Evolutionary conservation across 2,888 invertebrate species (phyloP), one percentile per base, ranked within the genome.

Genomic region (Tolmerus cingulatus): DNA sequence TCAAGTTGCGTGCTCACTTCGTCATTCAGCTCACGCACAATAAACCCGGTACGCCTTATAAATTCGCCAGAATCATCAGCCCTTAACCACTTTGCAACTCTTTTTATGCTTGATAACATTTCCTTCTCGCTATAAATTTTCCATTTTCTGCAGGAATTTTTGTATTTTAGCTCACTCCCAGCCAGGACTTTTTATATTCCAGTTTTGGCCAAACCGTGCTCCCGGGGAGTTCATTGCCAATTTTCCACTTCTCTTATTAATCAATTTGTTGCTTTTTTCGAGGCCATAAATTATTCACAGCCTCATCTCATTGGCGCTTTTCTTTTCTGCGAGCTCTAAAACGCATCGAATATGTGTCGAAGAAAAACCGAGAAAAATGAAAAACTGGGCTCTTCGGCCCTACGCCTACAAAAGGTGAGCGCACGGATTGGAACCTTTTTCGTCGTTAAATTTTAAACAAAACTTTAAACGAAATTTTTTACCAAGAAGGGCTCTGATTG

Each of bases 71-170:
- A 74, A 85, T 85, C 85, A 85, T 85, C 85, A 85, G 74, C 85
- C 85, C 85, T 85, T 85, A 85, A 85, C 85, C 85, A 85, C 85
- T 85, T 85, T 51, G 85, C 74, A 85, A 74, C 85, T 85, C 85
- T 85, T 85, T 84, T 85, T 85, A 74, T 85, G 85, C 85, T 85
- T 85, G 85, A 85, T 85, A 85, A 85, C 85, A 85, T 85, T 85
- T 85, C 27, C 12, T 66, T 19, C 43, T 46, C 46, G 23, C 74
- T 74, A 85, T 85, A 85, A 85, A 85, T 85, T 85, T 85, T 85
- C 85, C 84, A 84, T 84, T 85, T 85, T 85, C 46, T 46, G 46
- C 30, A 46, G 43, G 74, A 74, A 85, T 74, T 85, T 85, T 46
- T 85, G 74, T 74, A 43, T 40, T 85, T 85, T 74, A 82, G 43